Conservation (phyloP, 2,888 invertebrate genomes). For the Netelia melanura region DNA sequence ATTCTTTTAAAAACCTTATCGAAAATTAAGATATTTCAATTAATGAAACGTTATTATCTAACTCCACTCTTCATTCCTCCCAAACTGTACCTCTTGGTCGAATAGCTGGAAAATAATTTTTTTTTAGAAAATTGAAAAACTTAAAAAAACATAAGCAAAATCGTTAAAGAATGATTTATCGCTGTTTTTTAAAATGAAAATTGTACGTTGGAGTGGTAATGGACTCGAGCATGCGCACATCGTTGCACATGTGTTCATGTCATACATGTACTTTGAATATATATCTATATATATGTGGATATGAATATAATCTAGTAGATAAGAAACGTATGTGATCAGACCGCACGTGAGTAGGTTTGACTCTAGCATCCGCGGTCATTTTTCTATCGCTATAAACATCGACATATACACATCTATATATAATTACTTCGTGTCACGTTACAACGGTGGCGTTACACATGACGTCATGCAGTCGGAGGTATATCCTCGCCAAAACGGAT, state of each 20-base stretch:
- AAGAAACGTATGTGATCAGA: not conserved
- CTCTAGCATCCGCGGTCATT: constrained; percentile 34
- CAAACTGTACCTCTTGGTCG: too few species aligned
- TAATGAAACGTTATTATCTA: too few species aligned
- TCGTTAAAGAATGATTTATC: too few species aligned
- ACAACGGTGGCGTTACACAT: constrained; percentile 41
- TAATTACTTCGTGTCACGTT: constrained; percentile 28
- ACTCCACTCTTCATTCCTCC: too few species aligned
- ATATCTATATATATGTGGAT: not conserved
- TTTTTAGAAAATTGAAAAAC: too few species aligned
- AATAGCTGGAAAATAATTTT: too few species aligned
- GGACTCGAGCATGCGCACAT: not conserved
- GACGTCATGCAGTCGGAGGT: constrained; percentile 51
- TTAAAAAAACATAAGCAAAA: too few species aligned
- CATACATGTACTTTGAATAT: not conserved
- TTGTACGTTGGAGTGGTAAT: not conserved
- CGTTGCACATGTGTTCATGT: constrained; percentile 14
- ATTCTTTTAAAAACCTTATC: too few species aligned
- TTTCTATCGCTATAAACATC: not conserved
- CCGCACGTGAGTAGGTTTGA: constrained; percentile 30
- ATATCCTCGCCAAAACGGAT: constrained; percentile 55
- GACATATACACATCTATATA: not conserved
- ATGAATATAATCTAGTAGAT: not conserved
- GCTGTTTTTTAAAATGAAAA: not conserved
- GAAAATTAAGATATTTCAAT: too few species aligned